Percentiles rank a stretch among this genome's conserved stretches.
Conservation (phyloP, 2,888 invertebrate genomes). For the Hydriomena furcata region DNA sequence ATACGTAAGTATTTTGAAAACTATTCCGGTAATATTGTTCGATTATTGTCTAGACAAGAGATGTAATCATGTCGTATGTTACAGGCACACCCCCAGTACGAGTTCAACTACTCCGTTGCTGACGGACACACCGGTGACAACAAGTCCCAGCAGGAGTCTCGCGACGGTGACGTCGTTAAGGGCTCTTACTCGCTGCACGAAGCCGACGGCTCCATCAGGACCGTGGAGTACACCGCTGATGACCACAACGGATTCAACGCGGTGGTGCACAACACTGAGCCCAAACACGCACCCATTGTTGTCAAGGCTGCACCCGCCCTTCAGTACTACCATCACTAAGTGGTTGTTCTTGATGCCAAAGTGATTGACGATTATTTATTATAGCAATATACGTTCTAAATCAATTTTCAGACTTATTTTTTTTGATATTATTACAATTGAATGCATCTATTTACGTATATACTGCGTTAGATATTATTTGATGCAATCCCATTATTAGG, state of each 20-base stretch:
- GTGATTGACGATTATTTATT: conserved; percentile 34
- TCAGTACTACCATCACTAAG: conserved; percentile 61
- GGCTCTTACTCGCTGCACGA: conserved; percentile 82
- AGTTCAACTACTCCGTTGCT: conserved; percentile 81
- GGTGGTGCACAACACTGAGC: conserved; percentile 63
- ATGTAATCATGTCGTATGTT: background rate
- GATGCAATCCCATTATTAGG: too few relatives aligned
- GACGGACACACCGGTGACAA: conserved; percentile 83
- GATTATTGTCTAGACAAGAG: background rate
- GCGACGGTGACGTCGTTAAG: conserved; percentile 81
- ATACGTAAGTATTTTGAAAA: conserved; percentile 38
- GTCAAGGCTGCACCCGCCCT: conserved; percentile 58
- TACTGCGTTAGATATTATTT: too few relatives aligned
- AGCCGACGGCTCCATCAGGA: conserved; percentile 81
- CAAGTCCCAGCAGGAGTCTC: conserved; percentile 79
- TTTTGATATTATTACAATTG: too few relatives aligned
- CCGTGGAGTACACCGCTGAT: conserved; percentile 81
- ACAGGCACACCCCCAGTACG: conserved; percentile 73
- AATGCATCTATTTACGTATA: too few relatives aligned
- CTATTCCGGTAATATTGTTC: background rate
- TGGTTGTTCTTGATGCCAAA: conserved; percentile 24
- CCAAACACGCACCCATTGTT: conserved; percentile 57
- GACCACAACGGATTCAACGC: conserved; percentile 79
- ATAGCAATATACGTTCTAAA: conserved; percentile 36
- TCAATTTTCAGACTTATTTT: too few relatives aligned